phyloP scores from a whole-genome alignment of 2,113 vertebrate genomes.

The Rhizomys pruinosus region DNA sequence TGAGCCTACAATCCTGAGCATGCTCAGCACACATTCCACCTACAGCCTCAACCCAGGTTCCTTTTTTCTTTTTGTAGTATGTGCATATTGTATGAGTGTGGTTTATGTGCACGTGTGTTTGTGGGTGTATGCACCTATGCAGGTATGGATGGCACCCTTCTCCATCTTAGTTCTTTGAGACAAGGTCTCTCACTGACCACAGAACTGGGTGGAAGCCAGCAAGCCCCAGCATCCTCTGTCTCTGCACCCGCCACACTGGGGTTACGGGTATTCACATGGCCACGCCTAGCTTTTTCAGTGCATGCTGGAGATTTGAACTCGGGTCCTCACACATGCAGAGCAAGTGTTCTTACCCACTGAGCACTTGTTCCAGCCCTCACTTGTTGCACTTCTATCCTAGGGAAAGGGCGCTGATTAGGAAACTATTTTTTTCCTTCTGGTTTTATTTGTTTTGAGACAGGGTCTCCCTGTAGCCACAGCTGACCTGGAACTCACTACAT shows the following conservation, averaged over 20 bases:
- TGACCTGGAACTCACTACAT: too few relatives aligned
- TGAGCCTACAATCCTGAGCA: not conserved
- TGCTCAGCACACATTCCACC: too few relatives aligned
- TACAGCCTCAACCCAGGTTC: not conserved
- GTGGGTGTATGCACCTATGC: not conserved
- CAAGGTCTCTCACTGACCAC: not conserved
- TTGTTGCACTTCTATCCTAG: not conserved
- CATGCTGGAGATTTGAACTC: not conserved
- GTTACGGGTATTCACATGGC: not conserved
- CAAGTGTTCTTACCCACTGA: not conserved
- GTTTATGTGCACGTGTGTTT: not conserved
- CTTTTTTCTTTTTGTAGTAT: not conserved
- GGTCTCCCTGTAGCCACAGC: too few relatives aligned
- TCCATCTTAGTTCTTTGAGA: not conserved
- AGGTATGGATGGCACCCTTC: not conserved
- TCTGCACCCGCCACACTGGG: too few relatives aligned
- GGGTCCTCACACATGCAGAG: not conserved
- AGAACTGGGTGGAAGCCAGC: not conserved
- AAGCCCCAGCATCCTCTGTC: not conserved
- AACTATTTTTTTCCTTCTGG: not conserved
- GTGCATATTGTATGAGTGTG: too few relatives aligned
- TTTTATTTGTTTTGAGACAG: too few relatives aligned
- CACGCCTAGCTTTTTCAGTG: not conserved
- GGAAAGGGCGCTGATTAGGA: not conserved
- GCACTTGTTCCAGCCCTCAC: not conserved